Evolutionary conservation across 1,140 invertebrate genomes (phyloP), one percentile per base, ranked within the genome.

Genomic region (Formica selysi): DNA sequence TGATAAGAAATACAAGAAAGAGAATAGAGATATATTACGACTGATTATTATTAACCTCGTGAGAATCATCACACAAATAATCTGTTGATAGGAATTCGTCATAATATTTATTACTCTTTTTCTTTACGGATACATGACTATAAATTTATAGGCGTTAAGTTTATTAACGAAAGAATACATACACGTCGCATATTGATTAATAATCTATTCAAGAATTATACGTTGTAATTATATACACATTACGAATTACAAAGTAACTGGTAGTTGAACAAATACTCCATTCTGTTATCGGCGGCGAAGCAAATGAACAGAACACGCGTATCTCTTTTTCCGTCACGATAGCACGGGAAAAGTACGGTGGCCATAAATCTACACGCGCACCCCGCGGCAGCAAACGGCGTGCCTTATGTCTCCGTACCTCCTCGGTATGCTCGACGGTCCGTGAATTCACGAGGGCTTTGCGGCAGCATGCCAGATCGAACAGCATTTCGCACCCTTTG

Each of bases 331-430:
- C 32, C 32, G 11, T 81, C 19, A 26, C 29, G 29, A 54, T 44
- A 13, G 36, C 44, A 41, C 29, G 38, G 48, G 48, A 76, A 80
- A 76, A 68, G 2, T 48, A 26, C 59, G 41, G 19, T 22, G 16
- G 62, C 13, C 32, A 57, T 67, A 85, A 78, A 85, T 79, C 74
- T 85, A 85, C 22, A 26, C 1, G 8, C 13, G 13, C 36, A 54
- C 76, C 76, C 62, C 4, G 16, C 59, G 84, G 73, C 67, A 71
- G 73, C 80, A 68, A 87, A 85, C 80, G 29, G 54, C 79, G 29
- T 62, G 86, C 84, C 86, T 79, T 86, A 87, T 86, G 86, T 86
- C 84, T 61, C 73, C 65, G 57, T 87, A 76, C 86, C 64, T 87
- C 51, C 86, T 87, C 62, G 26, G 36, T 36, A 36, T 59, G 64